phyloP scores from a whole-genome alignment of 2,888 invertebrate species.

The Dasysyrphus albostriatus region DNA sequence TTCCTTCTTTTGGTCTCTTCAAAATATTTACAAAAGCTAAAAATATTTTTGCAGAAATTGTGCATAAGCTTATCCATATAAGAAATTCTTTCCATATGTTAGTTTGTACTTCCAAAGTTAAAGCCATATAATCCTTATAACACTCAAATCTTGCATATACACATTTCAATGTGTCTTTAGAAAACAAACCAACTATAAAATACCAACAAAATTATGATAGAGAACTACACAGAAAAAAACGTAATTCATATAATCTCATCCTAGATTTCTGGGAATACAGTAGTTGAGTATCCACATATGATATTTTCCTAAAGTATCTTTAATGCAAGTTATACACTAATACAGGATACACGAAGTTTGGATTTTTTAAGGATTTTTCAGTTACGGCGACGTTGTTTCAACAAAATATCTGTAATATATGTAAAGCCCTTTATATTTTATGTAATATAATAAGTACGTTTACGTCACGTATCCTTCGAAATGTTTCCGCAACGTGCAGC shows the following conservation, averaged over 20 bases:
- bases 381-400: neutral
- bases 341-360: neutral
- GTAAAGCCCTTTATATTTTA: neutral
- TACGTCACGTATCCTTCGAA: slow-evolving; percentile 52
- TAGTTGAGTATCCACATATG: neutral
- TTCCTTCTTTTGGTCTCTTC: neutral
- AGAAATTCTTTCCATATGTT: slow-evolving; percentile 10
- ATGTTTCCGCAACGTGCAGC: slow-evolving; percentile 6
- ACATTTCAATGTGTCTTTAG: slow-evolving; percentile 8
- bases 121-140: slow-evolving; percentile 27
- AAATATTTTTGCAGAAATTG: too few relatives aligned
- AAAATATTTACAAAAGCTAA: too few relatives aligned
- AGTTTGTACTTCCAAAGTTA: slow-evolving; percentile 21
- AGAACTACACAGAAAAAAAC: neutral
- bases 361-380: neutral
- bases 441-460: neutral
- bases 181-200: slow-evolving; percentile 26
- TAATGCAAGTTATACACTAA: neutral
- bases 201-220: slow-evolving; percentile 51
- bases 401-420: neutral
- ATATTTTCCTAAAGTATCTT: neutral
- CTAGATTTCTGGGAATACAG: slow-evolving; percentile 28
- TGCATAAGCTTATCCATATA: neutral
- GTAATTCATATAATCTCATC: slow-evolving; percentile 9
- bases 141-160: slow-evolving; percentile 11